Evolutionary conservation across 2,113 vertebrate species (phyloP).

Genomic region (Apaloderma vittatum): DNA sequence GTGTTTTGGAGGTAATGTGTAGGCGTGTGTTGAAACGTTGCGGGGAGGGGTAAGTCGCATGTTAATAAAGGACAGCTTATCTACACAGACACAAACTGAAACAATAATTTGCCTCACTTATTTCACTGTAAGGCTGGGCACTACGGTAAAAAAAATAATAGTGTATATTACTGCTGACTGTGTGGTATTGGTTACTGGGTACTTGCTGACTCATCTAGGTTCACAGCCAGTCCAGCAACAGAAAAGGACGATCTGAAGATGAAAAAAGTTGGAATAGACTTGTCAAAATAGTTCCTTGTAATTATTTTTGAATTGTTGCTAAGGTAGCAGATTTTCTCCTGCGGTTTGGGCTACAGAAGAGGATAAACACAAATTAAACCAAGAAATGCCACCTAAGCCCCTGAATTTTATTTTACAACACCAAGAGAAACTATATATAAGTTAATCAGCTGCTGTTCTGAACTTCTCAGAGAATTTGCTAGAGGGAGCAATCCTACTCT

Average conservation of each 20-base stretch:
- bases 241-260: background rate
- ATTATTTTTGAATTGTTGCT: background rate
- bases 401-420: background rate
- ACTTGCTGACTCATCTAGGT: background rate
- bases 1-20: background rate
- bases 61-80: constrained; percentile 35
- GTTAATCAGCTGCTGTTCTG: background rate
- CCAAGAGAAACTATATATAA: background rate
- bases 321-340: background rate
- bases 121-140: constrained; percentile 17
- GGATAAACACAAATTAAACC: background rate
- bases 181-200: constrained; percentile 21
- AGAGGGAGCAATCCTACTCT: background rate
- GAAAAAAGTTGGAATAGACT: background rate
- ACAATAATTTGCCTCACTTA: constrained; percentile 30
- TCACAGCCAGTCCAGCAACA: background rate
- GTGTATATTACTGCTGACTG: constrained; percentile 18
- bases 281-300: background rate
- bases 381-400: background rate
- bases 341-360: background rate
- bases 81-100: constrained; percentile 16
- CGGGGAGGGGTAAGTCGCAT: background rate
- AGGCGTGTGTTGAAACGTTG: constrained; percentile 50
- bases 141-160: background rate
- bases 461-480: constrained; percentile 5